Evolutionary conservation across 2,797 vertebrate species (phyloP).

Genomic region (Brachyalestes nurse): DNA sequence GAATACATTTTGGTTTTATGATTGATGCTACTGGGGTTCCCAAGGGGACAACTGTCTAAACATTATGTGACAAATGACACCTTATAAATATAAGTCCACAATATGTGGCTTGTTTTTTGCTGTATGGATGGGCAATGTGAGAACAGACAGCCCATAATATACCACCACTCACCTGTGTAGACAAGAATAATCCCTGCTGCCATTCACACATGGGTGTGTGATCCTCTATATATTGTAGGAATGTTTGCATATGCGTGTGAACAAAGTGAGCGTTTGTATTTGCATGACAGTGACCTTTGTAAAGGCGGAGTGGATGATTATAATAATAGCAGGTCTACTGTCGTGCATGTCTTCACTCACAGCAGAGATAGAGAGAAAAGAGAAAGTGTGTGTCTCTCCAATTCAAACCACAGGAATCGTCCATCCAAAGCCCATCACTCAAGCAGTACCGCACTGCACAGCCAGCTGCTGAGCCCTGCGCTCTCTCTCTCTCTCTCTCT

Average conservation of each 20-base stretch:
- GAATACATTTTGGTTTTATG: too few species aligned
- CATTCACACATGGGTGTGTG: neutral
- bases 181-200: neutral
- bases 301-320: conserved; percentile 10
- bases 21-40: too few species aligned
- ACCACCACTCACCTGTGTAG: neutral
- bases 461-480: conserved; percentile 30
- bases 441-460: conserved; percentile 41
- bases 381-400: neutral
- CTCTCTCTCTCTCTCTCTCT: too few species aligned
- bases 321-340: conserved; percentile 1
- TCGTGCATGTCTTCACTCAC: neutral
- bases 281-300: conserved; percentile 13
- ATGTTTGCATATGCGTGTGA: neutral
- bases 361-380: neutral
- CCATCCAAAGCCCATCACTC: conserved; percentile 55
- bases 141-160: neutral
- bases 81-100: neutral
- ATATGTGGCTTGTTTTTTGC: neutral
- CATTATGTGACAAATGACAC: neutral
- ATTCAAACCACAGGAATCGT: conserved; percentile 41
- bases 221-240: neutral
- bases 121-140: neutral
- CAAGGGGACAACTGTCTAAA: too few species aligned
- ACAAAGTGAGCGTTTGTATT: neutral